Base-by-base conservation (phyloP, 2,888 invertebrate species). In the Ophion obscuratus region DNA sequence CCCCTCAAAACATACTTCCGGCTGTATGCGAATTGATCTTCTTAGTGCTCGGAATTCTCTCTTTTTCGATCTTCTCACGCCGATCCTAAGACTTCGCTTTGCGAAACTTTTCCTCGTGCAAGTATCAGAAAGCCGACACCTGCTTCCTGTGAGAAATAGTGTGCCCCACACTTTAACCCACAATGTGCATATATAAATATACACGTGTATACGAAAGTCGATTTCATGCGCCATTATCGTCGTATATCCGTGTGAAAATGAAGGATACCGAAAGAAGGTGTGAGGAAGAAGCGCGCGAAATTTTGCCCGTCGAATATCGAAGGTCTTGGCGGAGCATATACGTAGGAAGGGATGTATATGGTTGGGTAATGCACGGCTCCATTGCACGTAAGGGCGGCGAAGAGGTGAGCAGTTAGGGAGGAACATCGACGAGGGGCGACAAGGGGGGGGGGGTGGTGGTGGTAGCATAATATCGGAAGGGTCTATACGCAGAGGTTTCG, bases 181-280 rank as follows among this genome's bases (percentile, higher is more conserved):
- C 17, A n/a, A 40, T 61, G 20, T 9, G 7, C 53, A 24, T 40
- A 24, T 64, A 44, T 47, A 53, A 57, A 53, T 57, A 70, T 61
- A 47, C 44, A 61, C 27, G 10, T 27, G 36, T 61, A 44, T 17
- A 47, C n/a, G 40, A 67, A 57, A 67, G 81, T 61, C 76, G 84
- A 84, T 84, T 84, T 84, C 67, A 81, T 81, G 81, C 66, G 76
- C 84, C 77, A 84, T 84, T 84, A 84, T 84, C 84, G 77, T 67
- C 84, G 81, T 81, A 73, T 81, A 81, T 84, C 81, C 84, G 84
- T 81, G 81, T 68, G 84, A 77, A 84, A 84, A 84, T 84, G 80
- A 84, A 84, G 76, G 84, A 81, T 84, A 66, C 64, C 66, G 24
- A 64, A 59, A 70, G 74, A 67, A 61, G 59, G 71, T 77, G 84